Conservation (phyloP, 2,797 vertebrate genomes). For the Neostethus bicornis region DNA sequence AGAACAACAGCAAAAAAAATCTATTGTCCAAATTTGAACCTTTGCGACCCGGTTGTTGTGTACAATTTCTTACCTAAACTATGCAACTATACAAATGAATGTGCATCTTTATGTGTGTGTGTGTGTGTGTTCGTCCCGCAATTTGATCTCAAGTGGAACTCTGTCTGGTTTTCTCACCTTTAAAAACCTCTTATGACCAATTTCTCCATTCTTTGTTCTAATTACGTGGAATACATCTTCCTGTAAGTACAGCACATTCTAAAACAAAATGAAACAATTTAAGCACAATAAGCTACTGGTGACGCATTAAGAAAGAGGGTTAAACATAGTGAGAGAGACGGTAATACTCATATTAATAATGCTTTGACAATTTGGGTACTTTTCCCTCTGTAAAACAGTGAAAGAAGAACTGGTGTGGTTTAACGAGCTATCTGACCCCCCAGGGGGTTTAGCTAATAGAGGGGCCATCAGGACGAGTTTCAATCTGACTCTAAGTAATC, state of each 20-base stretch:
- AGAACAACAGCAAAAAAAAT: too few species aligned
- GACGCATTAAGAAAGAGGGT: conserved; percentile 17
- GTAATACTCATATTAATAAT: background rate
- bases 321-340: background rate
- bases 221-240: background rate
- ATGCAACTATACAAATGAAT: background rate
- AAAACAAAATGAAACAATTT: conserved; percentile 17
- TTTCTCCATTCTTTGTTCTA: conserved; percentile 7
- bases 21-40: background rate
- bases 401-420: conserved; percentile 16
- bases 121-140: background rate
- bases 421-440: conserved; percentile 23
- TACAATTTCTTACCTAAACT: background rate
- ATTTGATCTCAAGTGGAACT: conserved; percentile 20
- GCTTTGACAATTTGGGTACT: conserved; percentile 8
- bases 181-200: background rate
- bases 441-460: conserved; percentile 25
- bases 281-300: background rate
- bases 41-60: background rate
- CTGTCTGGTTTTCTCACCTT: background rate
- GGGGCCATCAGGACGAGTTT: conserved; percentile 31
- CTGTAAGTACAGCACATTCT: background rate
- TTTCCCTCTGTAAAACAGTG: conserved; percentile 9
- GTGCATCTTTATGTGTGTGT: background rate
- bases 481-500: conserved; percentile 26